These are phyloP conservation scores for Oryzias dopingdopingensis DNA, from an alignment of 2,797 vertebrate genomes.

Conservation along the genomic window DNA sequence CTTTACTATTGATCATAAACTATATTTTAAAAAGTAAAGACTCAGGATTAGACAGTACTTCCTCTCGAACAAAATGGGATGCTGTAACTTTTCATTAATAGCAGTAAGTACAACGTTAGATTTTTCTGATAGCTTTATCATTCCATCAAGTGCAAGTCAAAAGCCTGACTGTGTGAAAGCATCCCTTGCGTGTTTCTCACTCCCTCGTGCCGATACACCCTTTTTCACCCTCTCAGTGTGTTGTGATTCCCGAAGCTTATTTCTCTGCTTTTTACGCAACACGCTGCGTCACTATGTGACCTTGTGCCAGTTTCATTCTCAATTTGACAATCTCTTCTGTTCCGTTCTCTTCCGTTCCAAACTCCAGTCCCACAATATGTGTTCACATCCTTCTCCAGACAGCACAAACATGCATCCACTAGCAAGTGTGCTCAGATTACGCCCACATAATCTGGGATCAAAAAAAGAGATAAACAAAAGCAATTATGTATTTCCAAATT, in stretches of 20 bases:
- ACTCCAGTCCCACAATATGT: slow-evolving; percentile 23
- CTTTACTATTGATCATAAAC: no score
- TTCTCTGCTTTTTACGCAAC: slow-evolving; percentile 39
- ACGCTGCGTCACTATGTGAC: slow-evolving; percentile 41
- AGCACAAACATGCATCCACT: slow-evolving; percentile 32
- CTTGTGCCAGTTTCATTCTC: slow-evolving; percentile 43
- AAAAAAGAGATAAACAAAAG: slow-evolving; percentile 29
- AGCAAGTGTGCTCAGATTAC: slow-evolving; percentile 14
- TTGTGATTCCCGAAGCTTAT: slow-evolving; percentile 26
- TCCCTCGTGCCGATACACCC: slow-evolving; percentile 31
- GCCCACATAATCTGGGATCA: slow-evolving; percentile 28
- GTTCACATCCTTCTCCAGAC: slow-evolving; percentile 29
- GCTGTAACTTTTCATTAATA: no score
- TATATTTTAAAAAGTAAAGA: no score
- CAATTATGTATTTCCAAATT: slow-evolving; percentile 44
- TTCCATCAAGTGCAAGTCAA: slow-evolving; percentile 9
- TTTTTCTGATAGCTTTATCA: slow-evolving; percentile 10
- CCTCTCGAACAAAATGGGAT: no score
- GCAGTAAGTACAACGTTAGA: background rate
- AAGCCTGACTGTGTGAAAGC: slow-evolving; percentile 50
- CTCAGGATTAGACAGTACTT: no score
- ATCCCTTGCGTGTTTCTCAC: slow-evolving; percentile 47
- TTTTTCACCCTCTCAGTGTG: slow-evolving; percentile 18
- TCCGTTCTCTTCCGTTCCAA: slow-evolving; percentile 30
- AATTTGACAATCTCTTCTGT: slow-evolving; percentile 17